Percentiles rank a stretch among this genome's conserved stretches.
Evolutionary conservation across 2,888 invertebrate genomes (phyloP).

Genomic region (Heliconius sara): DNA sequence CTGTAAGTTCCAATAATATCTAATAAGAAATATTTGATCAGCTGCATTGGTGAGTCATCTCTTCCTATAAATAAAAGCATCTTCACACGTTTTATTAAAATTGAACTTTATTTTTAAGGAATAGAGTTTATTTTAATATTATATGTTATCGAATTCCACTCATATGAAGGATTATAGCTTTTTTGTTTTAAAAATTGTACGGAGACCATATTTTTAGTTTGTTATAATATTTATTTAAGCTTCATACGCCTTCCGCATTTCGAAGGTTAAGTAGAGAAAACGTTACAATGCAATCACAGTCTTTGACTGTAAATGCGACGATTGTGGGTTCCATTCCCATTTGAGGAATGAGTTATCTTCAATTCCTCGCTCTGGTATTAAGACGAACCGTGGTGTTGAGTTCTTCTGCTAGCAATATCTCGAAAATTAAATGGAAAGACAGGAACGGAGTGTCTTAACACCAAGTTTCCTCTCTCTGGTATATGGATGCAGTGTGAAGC

Average conservation of each 20-base stretch:
- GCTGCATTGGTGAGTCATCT: constrained; percentile 47
- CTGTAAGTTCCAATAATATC: constrained; percentile 42
- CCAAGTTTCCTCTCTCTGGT: not conserved
- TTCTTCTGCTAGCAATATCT: no score
- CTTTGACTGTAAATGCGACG: not conserved
- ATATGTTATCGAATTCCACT: not conserved
- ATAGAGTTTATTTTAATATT: constrained; percentile 14
- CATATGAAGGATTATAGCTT: constrained; percentile 7
- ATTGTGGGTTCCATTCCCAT: no score
- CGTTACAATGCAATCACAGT: not conserved
- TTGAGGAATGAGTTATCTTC: no score
- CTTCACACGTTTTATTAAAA: not conserved
- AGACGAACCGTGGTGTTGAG: no score
- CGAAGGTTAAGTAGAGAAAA: not conserved
- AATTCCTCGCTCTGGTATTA: no score
- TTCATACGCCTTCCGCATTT: not conserved
- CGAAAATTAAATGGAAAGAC: no score
- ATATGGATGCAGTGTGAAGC: no score
- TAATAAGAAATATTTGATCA: constrained; percentile 50
- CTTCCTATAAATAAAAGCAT: constrained; percentile 44
- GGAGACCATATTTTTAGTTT: constrained; percentile 7
- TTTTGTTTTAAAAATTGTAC: constrained; percentile 22
- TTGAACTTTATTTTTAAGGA: not conserved
- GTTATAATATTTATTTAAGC: constrained; percentile 4
- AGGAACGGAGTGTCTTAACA: not conserved